phyloP scores from a whole-genome alignment of 2,888 invertebrate genomes.

The Dendrolimus houi region DNA sequence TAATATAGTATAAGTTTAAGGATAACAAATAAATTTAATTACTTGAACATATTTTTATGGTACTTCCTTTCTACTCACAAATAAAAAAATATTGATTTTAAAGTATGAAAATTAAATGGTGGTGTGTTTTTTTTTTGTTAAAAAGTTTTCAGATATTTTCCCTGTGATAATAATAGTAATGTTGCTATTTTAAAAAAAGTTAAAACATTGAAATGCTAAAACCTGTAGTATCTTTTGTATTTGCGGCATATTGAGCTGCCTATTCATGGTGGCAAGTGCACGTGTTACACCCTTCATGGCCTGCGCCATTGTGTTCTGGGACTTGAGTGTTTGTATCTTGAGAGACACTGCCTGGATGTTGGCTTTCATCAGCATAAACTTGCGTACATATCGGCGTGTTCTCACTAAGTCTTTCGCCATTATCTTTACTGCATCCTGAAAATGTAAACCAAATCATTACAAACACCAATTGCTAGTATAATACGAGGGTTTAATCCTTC shows the following conservation, averaged over 20 bases:
- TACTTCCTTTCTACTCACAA: too few relatives aligned
- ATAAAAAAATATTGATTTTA: too few relatives aligned
- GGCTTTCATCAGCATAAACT: conserved; percentile 99
- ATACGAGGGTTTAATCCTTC: too few relatives aligned
- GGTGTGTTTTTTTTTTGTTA: too few relatives aligned
- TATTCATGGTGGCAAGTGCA: conserved; percentile 99
- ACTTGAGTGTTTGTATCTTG: conserved; percentile 97
- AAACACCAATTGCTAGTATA: too few relatives aligned
- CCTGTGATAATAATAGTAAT: too few relatives aligned
- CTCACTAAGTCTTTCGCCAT: conserved; percentile 99
- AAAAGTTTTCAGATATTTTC: too few relatives aligned
- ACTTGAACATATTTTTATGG: too few relatives aligned
- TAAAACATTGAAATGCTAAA: background rate
- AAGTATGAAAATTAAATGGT: too few relatives aligned
- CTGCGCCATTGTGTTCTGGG: conserved; percentile 99
- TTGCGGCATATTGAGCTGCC: conserved; percentile 97
- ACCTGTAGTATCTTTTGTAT: conserved; percentile 92
- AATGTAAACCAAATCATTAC: background rate
- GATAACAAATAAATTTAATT: too few relatives aligned
- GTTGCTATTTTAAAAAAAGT: too few relatives aligned
- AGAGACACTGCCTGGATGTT: conserved; percentile 98
- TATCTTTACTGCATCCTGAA: conserved; percentile 97
- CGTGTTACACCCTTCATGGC: conserved; percentile 99
- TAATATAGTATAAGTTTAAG: too few relatives aligned
- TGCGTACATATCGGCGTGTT: conserved; percentile 95